Base-by-base conservation (phyloP, 35 echinoderm and acorn worm genomes). In the Patiria miniata region DNA sequence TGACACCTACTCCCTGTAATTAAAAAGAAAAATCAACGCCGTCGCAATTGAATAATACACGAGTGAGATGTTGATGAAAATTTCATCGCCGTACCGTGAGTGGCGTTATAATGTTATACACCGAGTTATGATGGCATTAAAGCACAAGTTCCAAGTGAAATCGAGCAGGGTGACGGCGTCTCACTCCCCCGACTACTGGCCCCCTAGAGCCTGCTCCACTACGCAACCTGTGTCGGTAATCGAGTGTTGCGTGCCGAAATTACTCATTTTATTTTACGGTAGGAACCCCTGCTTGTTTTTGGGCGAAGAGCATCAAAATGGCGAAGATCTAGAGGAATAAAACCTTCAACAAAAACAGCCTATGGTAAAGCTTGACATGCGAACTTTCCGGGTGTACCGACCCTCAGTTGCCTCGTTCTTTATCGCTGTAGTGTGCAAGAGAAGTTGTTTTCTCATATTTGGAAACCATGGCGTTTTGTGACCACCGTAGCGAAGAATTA, bases 11-110 rank as follows among this genome's bases (percentile, higher is more conserved):
- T 3, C n/a, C 34, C 65, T 23, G 65, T 23, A 73, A 73, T 32
- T 23, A 73, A 73, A 73, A 73, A 73, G 34, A 18, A 73, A 30
- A 68, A 73, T 73, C 65, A 73, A 73, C 21, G 34, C 65, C 34
- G 65, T 14, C 65, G 15, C 29, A 22, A 36, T 73, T 73, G 34
- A 73, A 73, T 73, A 73, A 73, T 73, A 30, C 65, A 73, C 26
- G 65, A 36, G 65, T 23, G 65, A 73, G 34, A 73, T 73, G 42
- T 73, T 73, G 65, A 73, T 73, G 34, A 73, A 73, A 73, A 34
- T 73, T 73, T 73, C 65, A 73, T 73, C 65, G 34, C 65, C 4
- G 12, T 47, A 34, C 26, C 61, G 34, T 69, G 60, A n/a, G 30
- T 22, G 60, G n/a, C 60, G 60, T 68, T 23, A 1, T 12, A 47